These are phyloP conservation scores for Gerris lacustris DNA, from an alignment of 2,888 invertebrate species.

Conservation along the genomic window DNA sequence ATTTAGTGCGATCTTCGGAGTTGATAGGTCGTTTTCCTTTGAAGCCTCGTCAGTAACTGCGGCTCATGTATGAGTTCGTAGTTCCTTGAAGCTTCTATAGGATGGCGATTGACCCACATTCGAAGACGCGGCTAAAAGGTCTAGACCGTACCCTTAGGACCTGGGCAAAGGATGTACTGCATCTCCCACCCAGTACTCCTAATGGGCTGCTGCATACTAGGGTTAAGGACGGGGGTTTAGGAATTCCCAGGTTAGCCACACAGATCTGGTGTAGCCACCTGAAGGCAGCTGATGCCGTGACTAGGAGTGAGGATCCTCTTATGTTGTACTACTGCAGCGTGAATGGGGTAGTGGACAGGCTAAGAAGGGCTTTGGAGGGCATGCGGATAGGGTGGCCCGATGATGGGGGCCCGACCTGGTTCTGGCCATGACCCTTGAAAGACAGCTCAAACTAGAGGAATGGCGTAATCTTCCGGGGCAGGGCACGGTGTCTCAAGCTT, in stretches of 20 bases:
- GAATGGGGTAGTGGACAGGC: background rate
- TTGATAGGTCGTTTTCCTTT: conserved; percentile 27
- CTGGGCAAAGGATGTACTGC: background rate
- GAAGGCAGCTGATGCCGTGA: background rate
- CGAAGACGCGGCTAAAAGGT: background rate
- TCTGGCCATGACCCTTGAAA: background rate
- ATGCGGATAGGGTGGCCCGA: background rate
- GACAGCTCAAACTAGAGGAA: background rate
- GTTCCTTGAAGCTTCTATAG: background rate
- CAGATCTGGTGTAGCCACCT: background rate
- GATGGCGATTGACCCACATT: background rate
- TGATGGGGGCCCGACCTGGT: background rate
- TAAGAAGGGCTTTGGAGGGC: background rate
- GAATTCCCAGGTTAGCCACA: conserved; percentile 12
- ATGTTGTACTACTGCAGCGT: background rate
- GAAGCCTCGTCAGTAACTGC: conserved; percentile 35
- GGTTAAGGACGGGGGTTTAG: conserved; percentile 18
- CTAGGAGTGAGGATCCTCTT: conserved; percentile 36
- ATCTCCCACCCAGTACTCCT: conserved; percentile 6
- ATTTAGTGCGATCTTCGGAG: background rate
- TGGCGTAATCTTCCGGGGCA: conserved; percentile 7
- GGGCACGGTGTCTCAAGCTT: conserved; percentile 13
- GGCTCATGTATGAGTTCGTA: conserved; percentile 4
- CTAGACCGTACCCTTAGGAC: background rate
- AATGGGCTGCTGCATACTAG: too few relatives aligned